These are phyloP conservation scores for Orthochromis indermauri DNA, from an alignment of 2,113 vertebrate genomes.

Conservation along the genomic window DNA sequence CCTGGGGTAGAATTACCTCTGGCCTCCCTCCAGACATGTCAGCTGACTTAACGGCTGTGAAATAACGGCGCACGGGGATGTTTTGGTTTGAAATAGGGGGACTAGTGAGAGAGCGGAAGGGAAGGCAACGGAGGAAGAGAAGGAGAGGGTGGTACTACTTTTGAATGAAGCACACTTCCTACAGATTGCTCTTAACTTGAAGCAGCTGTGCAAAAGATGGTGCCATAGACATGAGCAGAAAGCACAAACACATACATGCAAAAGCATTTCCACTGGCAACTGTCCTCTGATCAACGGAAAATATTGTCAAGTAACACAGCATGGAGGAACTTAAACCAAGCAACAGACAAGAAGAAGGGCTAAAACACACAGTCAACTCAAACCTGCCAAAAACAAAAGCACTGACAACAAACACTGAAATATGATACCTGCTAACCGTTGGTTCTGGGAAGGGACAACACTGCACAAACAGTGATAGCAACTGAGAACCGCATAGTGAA, in stretches of 20 bases:
- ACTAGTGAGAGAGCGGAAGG: constrained; percentile 10
- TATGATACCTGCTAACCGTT: not conserved
- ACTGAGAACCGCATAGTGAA: not conserved
- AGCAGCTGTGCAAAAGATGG: constrained; percentile 56
- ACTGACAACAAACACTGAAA: not conserved
- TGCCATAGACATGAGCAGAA: not conserved
- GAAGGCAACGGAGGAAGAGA: constrained; percentile 1
- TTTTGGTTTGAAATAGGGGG: constrained; percentile 64
- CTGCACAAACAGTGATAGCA: not conserved
- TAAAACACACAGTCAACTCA: not conserved
- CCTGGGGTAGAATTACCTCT: constrained; percentile 59
- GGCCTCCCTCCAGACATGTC: constrained; percentile 54
- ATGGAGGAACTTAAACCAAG: not conserved
- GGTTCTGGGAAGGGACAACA: not conserved
- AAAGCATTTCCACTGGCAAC: not conserved
- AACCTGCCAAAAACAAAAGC: not conserved
- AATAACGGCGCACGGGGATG: constrained; percentile 51
- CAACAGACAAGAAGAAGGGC: not conserved
- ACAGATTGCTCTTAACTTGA: constrained; percentile 50
- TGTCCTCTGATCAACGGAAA: constrained; percentile 18
- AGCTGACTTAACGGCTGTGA: constrained; percentile 64
- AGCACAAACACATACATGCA: constrained; percentile 3
- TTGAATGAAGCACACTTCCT: constrained; percentile 45
- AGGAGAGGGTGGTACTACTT: constrained; percentile 28
- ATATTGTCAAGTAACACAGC: not conserved